Conservation (phyloP, 2,888 invertebrate species). For the Agrotis ipsilon region DNA sequence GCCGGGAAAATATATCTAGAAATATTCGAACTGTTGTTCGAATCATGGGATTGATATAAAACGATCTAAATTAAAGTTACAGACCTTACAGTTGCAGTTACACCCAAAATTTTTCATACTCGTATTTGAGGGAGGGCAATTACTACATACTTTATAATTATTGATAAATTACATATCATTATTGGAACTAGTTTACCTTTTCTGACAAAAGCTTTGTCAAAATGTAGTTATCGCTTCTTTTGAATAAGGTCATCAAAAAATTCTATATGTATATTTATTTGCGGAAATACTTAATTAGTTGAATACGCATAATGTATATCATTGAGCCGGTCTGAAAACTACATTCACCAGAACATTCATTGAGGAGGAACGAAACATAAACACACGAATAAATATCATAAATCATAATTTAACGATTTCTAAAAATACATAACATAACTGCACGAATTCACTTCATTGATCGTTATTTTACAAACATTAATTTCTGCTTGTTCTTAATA, state of each 20-base stretch:
- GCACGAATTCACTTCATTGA: constrained; percentile 47
- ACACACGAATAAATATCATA: constrained; percentile 34
- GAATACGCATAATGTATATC: constrained; percentile 15
- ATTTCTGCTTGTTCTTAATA: constrained; percentile 10
- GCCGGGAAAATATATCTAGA: constrained; percentile 65
- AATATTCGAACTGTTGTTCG: constrained; percentile 46
- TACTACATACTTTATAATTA: no score
- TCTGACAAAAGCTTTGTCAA: no score
- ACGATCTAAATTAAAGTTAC: constrained; percentile 7
- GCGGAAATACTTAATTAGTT: not conserved
- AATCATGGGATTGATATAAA: constrained; percentile 22
- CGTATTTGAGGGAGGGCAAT: not conserved
- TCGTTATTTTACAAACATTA: constrained; percentile 27
- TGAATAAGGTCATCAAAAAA: not conserved
- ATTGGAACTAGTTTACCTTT: not conserved
- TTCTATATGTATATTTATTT: not conserved
- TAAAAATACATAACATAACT: constrained; percentile 44
- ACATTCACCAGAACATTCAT: constrained; percentile 34
- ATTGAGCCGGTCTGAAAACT: constrained; percentile 29
- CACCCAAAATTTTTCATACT: constrained; percentile 21
- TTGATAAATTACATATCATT: not conserved
- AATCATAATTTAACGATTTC: constrained; percentile 52
- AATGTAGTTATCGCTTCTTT: constrained; percentile 4
- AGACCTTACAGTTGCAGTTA: not conserved
- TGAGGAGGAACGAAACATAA: constrained; percentile 52